phyloP scores from a whole-genome alignment of 1,140 invertebrate genomes.

The Branchinecta lindahli region DNA sequence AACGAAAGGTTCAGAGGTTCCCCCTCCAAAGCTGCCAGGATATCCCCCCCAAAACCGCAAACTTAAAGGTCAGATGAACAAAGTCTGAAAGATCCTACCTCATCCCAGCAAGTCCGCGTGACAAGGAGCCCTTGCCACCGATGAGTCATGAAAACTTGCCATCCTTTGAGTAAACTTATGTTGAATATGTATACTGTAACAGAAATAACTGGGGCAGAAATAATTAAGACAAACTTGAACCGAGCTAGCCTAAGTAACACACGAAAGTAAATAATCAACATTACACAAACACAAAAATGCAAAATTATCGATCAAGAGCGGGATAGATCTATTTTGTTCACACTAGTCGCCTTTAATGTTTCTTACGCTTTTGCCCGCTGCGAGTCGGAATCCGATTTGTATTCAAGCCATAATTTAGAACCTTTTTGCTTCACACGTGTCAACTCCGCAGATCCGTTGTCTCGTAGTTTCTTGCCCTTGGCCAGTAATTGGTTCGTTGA shows the following conservation, averaged over 20 bases:
- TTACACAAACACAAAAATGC: constrained; percentile 5
- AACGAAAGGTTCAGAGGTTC: constrained; percentile 8
- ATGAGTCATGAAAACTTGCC: no score
- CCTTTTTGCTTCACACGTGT: constrained; percentile 1
- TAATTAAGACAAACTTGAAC: no score
- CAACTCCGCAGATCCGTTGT: neutral
- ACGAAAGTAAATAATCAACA: constrained; percentile 9
- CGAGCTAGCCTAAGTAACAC: no score
- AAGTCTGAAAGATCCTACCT: constrained; percentile 1
- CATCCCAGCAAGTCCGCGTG: neutral
- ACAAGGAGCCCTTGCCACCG: neutral
- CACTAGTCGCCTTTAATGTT: no score
- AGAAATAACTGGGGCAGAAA: no score
- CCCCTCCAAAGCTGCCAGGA: neutral
- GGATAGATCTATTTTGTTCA: neutral
- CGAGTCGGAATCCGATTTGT: constrained; percentile 1
- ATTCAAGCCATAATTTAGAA: neutral
- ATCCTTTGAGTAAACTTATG: no score
- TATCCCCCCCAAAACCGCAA: no score
- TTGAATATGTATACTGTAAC: no score
- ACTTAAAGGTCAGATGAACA: neutral
- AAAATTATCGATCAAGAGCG: constrained; percentile 8
- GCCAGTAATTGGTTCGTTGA: no score
- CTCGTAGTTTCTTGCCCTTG: constrained; percentile 4
- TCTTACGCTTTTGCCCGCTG: constrained; percentile 4